A percentile compares a stretch with the other conserved stretches of the same genome.
Evolutionary conservation across 2,888 invertebrate genomes (phyloP).

Genomic region (Creontiades dilutus): DNA sequence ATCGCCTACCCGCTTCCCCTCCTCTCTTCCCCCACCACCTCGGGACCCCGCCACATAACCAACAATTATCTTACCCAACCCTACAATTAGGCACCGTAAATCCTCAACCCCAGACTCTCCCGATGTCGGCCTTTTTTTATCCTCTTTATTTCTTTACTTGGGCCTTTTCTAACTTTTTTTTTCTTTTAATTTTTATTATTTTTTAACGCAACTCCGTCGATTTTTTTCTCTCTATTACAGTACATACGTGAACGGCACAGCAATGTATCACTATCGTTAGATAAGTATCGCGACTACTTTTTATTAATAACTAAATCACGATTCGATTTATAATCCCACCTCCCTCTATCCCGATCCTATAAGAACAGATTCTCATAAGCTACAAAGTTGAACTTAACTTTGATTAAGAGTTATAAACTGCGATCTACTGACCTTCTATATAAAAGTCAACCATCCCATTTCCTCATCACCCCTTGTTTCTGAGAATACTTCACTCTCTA

Average conservation of each 20-base stretch:
- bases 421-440: too few species aligned
- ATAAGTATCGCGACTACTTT: constrained; percentile 67
- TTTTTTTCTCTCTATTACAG: constrained; percentile 59
- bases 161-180: constrained; percentile 66
- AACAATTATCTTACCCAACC: constrained; percentile 72
- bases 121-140: constrained; percentile 70
- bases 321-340: constrained; percentile 40
- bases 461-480: too few species aligned
- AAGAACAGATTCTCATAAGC: too few species aligned
- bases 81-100: constrained; percentile 74
- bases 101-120: constrained; percentile 70
- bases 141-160: constrained; percentile 71
- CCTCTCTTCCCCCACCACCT: constrained; percentile 38
- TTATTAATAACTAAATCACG: constrained; percentile 59
- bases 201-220: constrained; percentile 44
- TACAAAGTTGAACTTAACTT: too few species aligned
- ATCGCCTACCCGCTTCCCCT: not conserved
- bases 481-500: too few species aligned
- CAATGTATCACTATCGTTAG: constrained; percentile 60
- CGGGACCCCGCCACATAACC: constrained; percentile 68
- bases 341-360: not conserved
- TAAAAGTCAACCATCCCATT: too few species aligned
- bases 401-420: too few species aligned
- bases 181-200: constrained; percentile 43
- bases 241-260: constrained; percentile 64